Percentiles rank a stretch among this genome's conserved stretches.
Conservation (phyloP, 2,888 invertebrate species). For the Melolontha melolontha region DNA sequence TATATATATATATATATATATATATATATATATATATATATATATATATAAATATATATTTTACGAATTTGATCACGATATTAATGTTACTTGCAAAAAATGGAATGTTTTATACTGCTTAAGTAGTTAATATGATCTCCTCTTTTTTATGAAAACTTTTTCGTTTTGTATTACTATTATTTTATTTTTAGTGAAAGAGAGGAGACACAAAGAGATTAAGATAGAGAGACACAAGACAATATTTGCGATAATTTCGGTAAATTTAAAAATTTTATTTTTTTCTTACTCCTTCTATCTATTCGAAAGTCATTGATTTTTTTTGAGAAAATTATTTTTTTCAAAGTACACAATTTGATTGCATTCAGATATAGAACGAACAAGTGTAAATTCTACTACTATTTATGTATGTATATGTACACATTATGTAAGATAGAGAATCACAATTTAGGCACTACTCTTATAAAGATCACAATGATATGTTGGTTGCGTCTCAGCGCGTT, state of each 20-base stretch:
- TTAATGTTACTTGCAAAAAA: conserved; percentile 51
- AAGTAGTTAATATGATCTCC: not conserved
- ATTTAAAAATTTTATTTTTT: too few relatives aligned
- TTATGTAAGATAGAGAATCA: conserved; percentile 56
- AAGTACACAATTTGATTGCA: conserved; percentile 35
- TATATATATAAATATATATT: conserved; percentile 53
- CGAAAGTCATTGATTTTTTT: too few relatives aligned
- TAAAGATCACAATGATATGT: conserved; percentile 67
- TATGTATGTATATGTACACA: conserved; percentile 36
- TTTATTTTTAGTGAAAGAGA: too few relatives aligned
- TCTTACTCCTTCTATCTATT: too few relatives aligned
- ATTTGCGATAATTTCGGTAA: too few relatives aligned
- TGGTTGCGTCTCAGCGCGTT: conserved; percentile 41
- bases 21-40: conserved; percentile 52
- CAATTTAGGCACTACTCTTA: conserved; percentile 65
- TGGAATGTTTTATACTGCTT: conserved; percentile 47
- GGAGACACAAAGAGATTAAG: too few relatives aligned
- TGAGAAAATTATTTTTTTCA: too few relatives aligned
- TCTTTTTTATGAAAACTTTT: not conserved
- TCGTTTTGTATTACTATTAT: too few relatives aligned
- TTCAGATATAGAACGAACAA: conserved; percentile 29
- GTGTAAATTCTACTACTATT: conserved; percentile 34
- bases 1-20: conserved; percentile 53
- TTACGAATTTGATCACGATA: conserved; percentile 53
- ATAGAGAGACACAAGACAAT: too few relatives aligned